Base-by-base conservation (phyloP, 1,140 invertebrate genomes). In the Muscidifurax raptorellus region DNA sequence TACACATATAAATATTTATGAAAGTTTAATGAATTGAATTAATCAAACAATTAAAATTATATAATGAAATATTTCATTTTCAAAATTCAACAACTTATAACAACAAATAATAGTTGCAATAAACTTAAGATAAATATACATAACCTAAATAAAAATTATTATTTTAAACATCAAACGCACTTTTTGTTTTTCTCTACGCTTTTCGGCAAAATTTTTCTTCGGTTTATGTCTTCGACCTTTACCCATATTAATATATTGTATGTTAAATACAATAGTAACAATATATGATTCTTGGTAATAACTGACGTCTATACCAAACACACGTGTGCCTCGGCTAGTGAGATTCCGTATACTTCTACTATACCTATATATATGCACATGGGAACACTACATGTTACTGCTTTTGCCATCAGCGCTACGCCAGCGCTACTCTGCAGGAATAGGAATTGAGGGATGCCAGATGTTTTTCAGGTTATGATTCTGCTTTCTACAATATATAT, bases 121-220 rank as follows among this genome's bases (percentile, higher is more conserved):
- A n/a, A 44, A 75, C 5, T 40, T 25, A 27, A 75, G 15, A 32
- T 15, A 72, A 77, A 36, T 44, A 36, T 32, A 82, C 52, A 83
- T 87, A 88, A 88, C 85, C 75, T 69, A 30, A 47, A 84, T 69
- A 6, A 52, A 30, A 67, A 12, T 74, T 77, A 79, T 32, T 36
- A 9, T 36, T 74, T 40, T 30, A 28, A 40, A 52, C 6, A 59
- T 22, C 84, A 75, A 28, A 59, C 25, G 18, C 87, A 92, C 92
- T 87, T 91, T 90, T 79, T 90, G 89, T 52, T 92, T 93, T 47
- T 93, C 92, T n/a, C 92, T 89, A 6, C 92, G 88, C 86, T 93
- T 93, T 76, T 92, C 92, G 6, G 92, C 92, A 66, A 92, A 93
- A 82, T 92, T 92, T 74, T 92, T 92, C 76, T 92, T 92, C 25